Conservation (phyloP, 1,140 invertebrate species). For the Leucophenga varia region DNA sequence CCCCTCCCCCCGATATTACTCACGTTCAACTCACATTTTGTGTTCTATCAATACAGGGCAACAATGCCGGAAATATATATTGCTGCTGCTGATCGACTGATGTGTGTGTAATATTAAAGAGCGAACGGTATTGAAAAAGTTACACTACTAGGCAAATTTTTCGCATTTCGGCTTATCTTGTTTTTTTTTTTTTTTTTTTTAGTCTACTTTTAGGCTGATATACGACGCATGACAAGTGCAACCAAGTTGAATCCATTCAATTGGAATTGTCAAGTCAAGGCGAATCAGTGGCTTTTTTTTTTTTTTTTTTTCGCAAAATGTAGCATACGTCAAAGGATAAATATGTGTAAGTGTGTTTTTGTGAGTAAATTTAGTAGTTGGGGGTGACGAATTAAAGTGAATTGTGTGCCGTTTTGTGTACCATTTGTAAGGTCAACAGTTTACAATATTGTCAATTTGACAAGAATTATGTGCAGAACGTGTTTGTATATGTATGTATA, state of each 20-base stretch:
- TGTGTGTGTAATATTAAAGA: slow-evolving; percentile 30
- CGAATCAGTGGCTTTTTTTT: not conserved
- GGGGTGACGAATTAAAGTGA: not conserved
- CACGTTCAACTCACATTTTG: not conserved
- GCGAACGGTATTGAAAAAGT: too few species aligned
- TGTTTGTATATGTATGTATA: too few species aligned
- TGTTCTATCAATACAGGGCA: too few species aligned
- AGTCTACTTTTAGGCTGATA: slow-evolving; percentile 50
- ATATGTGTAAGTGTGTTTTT: slow-evolving; percentile 3
- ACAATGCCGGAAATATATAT: slow-evolving; percentile 20
- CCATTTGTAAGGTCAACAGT: not conserved
- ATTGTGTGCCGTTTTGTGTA: not conserved
- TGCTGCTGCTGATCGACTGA: slow-evolving; percentile 47
- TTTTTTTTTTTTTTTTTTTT: slow-evolving; percentile 8
- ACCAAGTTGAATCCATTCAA: not conserved
- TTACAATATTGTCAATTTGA: slow-evolving; percentile 9
- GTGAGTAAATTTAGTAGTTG: not conserved
- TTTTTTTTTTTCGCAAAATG: slow-evolving; percentile 4
- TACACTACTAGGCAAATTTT: not conserved
- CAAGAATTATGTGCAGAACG: slow-evolving; percentile 9
- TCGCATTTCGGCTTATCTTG: slow-evolving; percentile 2
- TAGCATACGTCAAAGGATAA: slow-evolving; percentile 16
- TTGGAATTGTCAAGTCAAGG: not conserved
- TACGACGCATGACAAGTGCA: slow-evolving; percentile 38
- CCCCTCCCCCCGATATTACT: not conserved